Evolutionary conservation across 2,888 invertebrate genomes (phyloP).

Genomic region (Nymphalis polychloros): DNA sequence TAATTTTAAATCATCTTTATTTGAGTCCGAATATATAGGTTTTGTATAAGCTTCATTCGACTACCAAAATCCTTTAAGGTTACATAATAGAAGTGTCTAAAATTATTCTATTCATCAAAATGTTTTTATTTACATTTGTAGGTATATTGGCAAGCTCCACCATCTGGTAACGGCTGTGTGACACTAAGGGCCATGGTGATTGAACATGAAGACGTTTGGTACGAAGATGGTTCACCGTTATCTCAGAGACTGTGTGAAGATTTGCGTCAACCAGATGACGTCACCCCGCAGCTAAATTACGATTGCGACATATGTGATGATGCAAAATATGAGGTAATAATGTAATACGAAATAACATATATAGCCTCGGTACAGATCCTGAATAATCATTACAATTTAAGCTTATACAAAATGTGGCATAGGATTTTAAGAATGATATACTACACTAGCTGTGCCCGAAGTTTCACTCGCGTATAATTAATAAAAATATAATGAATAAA

Average conservation of each 20-base stretch:
- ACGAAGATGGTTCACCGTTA: slow-evolving; percentile 66
- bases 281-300: slow-evolving; percentile 61
- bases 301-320: slow-evolving; percentile 71
- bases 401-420: too few relatives aligned
- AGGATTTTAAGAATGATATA: too few relatives aligned
- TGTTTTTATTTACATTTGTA: slow-evolving; percentile 34
- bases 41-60: too few relatives aligned
- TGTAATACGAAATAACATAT: too few relatives aligned
- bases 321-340: slow-evolving; percentile 72
- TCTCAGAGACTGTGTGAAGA: slow-evolving; percentile 67
- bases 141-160: slow-evolving; percentile 75
- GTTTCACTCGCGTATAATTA: too few relatives aligned
- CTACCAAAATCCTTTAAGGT: too few relatives aligned
- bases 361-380: too few relatives aligned
- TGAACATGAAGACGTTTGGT: slow-evolving; percentile 68
- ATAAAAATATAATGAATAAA: too few relatives aligned
- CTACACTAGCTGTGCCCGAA: too few relatives aligned
- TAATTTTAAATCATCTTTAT: too few relatives aligned
- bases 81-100: not conserved
- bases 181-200: slow-evolving; percentile 71
- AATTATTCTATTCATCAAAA: not conserved
- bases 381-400: too few relatives aligned
- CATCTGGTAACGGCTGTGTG: slow-evolving; percentile 67
- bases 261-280: slow-evolving; percentile 68
- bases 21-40: too few relatives aligned